These are phyloP conservation scores for Lasius platythorax DNA, from an alignment of 2,888 invertebrate species.

Conservation along the genomic window DNA sequence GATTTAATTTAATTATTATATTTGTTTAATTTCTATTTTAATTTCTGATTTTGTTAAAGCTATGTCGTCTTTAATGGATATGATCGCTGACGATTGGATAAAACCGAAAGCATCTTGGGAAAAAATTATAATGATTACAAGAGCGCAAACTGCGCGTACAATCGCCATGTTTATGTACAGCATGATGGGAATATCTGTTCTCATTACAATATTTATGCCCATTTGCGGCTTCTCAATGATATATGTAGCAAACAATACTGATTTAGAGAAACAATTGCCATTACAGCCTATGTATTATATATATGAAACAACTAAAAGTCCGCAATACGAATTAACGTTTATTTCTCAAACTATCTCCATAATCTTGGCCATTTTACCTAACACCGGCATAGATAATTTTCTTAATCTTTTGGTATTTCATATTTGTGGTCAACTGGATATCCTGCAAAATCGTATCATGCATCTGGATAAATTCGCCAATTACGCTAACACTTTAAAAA, in stretches of 20 bases:
- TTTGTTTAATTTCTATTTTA: no score
- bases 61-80: no score
- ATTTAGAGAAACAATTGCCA: background rate
- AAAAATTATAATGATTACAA: conserved; percentile 3
- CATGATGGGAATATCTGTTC: background rate
- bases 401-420: conserved; percentile 6
- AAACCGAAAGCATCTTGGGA: background rate
- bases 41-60: no score
- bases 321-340: conserved; percentile 27
- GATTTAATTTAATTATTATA: no score
- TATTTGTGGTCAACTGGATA: conserved; percentile 31
- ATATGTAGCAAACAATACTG: background rate
- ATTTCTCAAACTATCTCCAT: background rate
- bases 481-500: background rate
- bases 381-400: conserved; percentile 7
- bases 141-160: background rate
- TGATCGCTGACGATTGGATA: no score
- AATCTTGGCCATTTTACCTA: background rate
- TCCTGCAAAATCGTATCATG: background rate
- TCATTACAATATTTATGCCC: background rate
- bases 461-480: background rate
- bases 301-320: conserved; percentile 19
- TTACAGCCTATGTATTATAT: conserved; percentile 6
- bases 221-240: background rate
- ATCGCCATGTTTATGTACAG: background rate